phyloP scores from a whole-genome alignment of 2,113 vertebrate genomes.

The Craseonycteris thonglongyai region DNA sequence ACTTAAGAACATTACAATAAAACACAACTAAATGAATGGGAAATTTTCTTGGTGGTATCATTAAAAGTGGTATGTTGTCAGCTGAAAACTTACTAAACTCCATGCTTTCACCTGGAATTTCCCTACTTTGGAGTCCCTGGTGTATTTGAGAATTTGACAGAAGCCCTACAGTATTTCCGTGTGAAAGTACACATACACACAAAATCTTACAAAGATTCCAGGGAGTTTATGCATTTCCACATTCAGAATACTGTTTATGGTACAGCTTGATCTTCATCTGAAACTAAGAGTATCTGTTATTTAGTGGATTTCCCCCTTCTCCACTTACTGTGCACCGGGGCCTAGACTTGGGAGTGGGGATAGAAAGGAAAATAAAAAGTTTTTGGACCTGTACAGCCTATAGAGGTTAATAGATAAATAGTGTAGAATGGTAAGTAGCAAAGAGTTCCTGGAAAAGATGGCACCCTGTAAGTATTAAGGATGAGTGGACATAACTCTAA shows the following conservation, averaged over 20 bases:
- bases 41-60: not conserved
- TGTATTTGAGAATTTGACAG: not conserved
- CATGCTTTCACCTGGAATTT: not conserved
- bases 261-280: not conserved
- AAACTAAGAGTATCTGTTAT: not conserved
- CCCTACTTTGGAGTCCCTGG: not conserved
- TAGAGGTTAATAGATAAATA: not conserved
- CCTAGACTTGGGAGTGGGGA: not conserved
- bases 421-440: not conserved
- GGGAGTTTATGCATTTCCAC: not conserved
- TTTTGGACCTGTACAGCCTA: not conserved
- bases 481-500: not conserved
- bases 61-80: not conserved
- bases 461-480: not conserved
- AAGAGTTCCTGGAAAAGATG: not conserved
- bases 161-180: not conserved
- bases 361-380: not conserved
- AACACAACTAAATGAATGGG: not conserved
- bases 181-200: not conserved
- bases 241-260: not conserved
- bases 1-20: not conserved
- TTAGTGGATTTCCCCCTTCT: not conserved
- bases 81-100: not conserved
- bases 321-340: not conserved
- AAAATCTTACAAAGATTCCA: not conserved